Evolutionary conservation across 2,797 vertebrate genomes (phyloP), one percentile per base, ranked within the genome.

Genomic region (Erethizon dorsatum): DNA sequence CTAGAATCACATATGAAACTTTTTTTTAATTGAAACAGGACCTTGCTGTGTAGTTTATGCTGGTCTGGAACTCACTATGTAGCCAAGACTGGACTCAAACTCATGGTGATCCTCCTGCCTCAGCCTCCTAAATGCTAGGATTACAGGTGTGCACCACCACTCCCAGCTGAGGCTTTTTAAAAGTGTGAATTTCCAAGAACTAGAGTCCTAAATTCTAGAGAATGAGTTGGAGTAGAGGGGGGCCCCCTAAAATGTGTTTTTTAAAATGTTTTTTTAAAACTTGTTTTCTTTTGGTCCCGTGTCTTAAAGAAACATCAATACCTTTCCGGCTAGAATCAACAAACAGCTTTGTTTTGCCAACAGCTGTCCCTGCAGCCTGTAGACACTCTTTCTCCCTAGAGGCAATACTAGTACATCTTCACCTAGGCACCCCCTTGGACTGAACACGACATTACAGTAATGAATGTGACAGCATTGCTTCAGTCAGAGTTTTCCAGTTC

Each of bases 241-340:
- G 24, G 24, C n/a, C 24, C 37, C 33, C 56, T 45, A 95, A 31
- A 80, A 45, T 45, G 71, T 54, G 14, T 86, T 26, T 57, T 82
- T 47, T 45, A 20, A 63, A 71, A 78, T 71, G 10, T 71, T 41
- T 41, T 69, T 69, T n/a, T 87, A 80, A 83, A 83, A 91, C 1
- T 78, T 78, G 24, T 78, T 94, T 90, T 67, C 94, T 82, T 89
- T 54, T 65, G 33, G 20, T 89, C 28, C 31, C 63, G 13, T 45
- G 50, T 37, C 37, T 65, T 77, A 67, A 78, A 94, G 91, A 95
- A 95, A 95, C 71, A 83, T 89, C 67, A 86, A 78, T 54, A 47
- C 73, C 45, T 87, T 95, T 87, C 67, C 85, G 77, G 41, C 22
- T 86, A 14, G 33, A 90, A 63, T 87, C 89, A 94, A 83, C 78